Conservation (phyloP, 2,888 invertebrate genomes). For the Noctua fimbriata region DNA sequence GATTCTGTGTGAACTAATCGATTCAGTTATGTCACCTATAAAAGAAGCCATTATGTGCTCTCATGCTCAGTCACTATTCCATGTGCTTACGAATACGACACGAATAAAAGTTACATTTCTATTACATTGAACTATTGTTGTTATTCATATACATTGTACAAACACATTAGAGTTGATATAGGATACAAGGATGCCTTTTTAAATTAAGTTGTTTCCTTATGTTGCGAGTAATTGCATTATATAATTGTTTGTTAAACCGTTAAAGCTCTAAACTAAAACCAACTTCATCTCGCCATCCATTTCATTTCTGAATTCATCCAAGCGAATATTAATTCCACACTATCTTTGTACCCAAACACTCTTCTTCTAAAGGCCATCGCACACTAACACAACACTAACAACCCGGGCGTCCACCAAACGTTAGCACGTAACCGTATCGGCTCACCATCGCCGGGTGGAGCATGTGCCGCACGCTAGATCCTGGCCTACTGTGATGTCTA, state of each 20-base stretch:
- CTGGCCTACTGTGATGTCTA: too few species aligned
- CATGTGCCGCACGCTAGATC: background rate
- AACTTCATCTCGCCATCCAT: conserved; percentile 9
- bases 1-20: too few species aligned
- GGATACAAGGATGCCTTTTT: too few species aligned
- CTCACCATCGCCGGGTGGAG: background rate
- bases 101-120: too few species aligned
- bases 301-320: conserved; percentile 25
- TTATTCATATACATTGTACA: too few species aligned
- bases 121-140: too few species aligned
- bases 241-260: background rate
- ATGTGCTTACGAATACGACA: too few species aligned
- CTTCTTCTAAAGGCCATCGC: background rate
- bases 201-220: background rate
- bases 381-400: background rate
- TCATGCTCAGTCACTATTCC: too few species aligned
- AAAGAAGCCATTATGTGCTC: too few species aligned
- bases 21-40: too few species aligned
- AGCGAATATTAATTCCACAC: background rate
- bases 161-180: too few species aligned
- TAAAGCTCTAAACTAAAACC: conserved; percentile 15
- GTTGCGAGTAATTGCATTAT: background rate
- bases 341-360: background rate
- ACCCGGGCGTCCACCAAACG: too few species aligned
- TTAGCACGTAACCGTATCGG: background rate